Conservation (phyloP, 1,140 invertebrate genomes). For the Holotrichia oblita region DNA sequence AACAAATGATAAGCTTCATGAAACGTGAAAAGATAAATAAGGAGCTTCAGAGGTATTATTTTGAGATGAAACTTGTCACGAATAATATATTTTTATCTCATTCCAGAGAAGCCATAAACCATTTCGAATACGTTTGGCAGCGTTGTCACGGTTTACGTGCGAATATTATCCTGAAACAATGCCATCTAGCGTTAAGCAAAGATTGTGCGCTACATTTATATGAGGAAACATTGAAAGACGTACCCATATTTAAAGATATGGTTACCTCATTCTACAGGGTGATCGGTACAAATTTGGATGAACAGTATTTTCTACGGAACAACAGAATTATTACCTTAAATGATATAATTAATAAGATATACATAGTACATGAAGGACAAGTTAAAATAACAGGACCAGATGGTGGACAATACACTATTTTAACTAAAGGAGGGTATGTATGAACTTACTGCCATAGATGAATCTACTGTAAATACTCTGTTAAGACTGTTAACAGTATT, state of each 20-base stretch:
- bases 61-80: not conserved
- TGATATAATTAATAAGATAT: slow-evolving; percentile 44
- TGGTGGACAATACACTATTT: slow-evolving; percentile 35
- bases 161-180: slow-evolving; percentile 43
- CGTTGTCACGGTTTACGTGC: slow-evolving; percentile 46
- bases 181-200: slow-evolving; percentile 45
- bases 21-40: slow-evolving; percentile 56
- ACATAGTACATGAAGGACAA: slow-evolving; percentile 41
- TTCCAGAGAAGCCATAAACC: slow-evolving; percentile 46
- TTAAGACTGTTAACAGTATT: no score
- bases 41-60: slow-evolving; percentile 57
- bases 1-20: slow-evolving; percentile 61
- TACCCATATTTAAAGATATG: slow-evolving; percentile 47
- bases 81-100: not conserved
- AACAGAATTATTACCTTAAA: slow-evolving; percentile 46
- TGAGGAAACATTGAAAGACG: slow-evolving; percentile 42
- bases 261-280: slow-evolving; percentile 44
- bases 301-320: slow-evolving; percentile 45
- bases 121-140: slow-evolving; percentile 50
- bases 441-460: no score
- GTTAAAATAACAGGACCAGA: slow-evolving; percentile 38
- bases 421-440: slow-evolving; percentile 41
- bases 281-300: slow-evolving; percentile 43
- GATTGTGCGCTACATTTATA: slow-evolving; percentile 49
- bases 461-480: no score